Percentiles rank a stretch among this genome's conserved stretches.
These are phyloP conservation scores for Anser brachyrhynchus DNA, from an alignment of 2,113 vertebrate genomes.

Conservation along the genomic window DNA sequence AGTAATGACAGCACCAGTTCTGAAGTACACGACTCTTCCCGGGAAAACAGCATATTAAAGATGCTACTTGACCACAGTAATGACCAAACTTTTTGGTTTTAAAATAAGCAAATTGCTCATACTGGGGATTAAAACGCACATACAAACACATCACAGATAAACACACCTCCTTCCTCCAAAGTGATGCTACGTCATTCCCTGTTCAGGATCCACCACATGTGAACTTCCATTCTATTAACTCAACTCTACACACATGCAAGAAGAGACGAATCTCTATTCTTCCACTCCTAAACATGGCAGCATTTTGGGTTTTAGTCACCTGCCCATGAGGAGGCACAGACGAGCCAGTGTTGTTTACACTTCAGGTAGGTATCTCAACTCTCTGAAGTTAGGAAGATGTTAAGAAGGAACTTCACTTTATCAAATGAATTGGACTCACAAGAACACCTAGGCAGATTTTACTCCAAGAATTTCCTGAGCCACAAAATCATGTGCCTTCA, in stretches of 20 bases:
- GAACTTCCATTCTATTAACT: background rate
- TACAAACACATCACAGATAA: background rate
- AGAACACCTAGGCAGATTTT: background rate
- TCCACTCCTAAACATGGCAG: background rate
- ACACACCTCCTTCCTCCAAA: background rate
- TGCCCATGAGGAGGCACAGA: background rate
- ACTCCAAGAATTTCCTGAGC: background rate
- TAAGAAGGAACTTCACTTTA: background rate
- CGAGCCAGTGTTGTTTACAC: background rate
- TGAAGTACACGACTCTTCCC: background rate
- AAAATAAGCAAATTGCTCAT: background rate
- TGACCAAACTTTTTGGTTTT: background rate
- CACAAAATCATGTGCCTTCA: background rate
- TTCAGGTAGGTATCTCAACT: background rate
- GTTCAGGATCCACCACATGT: background rate
- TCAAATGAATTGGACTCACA: background rate
- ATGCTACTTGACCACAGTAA: background rate
- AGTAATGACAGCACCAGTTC: background rate
- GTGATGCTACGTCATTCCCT: background rate
- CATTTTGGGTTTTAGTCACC: background rate
- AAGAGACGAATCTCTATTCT: background rate
- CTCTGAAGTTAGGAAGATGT: background rate
- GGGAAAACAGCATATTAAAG: background rate
- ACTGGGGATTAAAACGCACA: background rate
- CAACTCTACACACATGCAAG: background rate